Base-by-base conservation (phyloP, 2,113 vertebrate species). In the Microcebus lehilahytsara region DNA sequence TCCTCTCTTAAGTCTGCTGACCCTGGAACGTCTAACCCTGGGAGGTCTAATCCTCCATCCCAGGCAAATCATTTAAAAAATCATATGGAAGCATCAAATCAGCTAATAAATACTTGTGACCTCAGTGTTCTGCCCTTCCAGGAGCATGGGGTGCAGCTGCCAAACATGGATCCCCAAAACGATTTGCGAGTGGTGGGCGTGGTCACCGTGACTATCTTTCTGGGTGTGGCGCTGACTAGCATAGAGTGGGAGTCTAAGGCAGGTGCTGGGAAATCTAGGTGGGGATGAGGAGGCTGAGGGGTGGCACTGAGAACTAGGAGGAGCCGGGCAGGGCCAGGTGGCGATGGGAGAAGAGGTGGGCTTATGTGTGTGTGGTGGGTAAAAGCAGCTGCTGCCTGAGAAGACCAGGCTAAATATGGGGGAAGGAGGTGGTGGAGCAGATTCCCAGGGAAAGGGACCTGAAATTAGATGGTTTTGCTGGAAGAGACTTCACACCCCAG, bases 231-330 rank as follows among this genome's bases (percentile, higher is more conserved):
- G 40, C 49, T 99, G 96, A 98, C 98, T 80, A 98, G 98, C 83
- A 98, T 99, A 98, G 98, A 98, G 94, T 99, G 98, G 99, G 98
- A 98, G 85, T 98, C 98, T 19, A 99, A 99, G 98, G 98, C 98
- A 93, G 89, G 40, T 1, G 1, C 49, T 2, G 16, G 49, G 20
- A 49, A 58, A 53, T 27, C 5, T 49, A 64, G 40, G 53, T 19
- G 23, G 3, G 34, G 30, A 2, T 25, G 9, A 80, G 40, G 69
- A 95, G 51, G 58, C 78, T n/a, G 37, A 75, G 14, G 32, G 17
- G n/a, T 32, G 7, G 42, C 9, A 0, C 16, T 77, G 60, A 60
- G 34, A 77, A 9, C 7, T 77, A 7, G 32, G 74, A 1, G 30
- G 14, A 67, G 42, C 19, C 30, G 37, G 32, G n/a, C 49, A 25